phyloP scores from a whole-genome alignment of 2,113 vertebrate species.

The Glaucidium brasilianum region DNA sequence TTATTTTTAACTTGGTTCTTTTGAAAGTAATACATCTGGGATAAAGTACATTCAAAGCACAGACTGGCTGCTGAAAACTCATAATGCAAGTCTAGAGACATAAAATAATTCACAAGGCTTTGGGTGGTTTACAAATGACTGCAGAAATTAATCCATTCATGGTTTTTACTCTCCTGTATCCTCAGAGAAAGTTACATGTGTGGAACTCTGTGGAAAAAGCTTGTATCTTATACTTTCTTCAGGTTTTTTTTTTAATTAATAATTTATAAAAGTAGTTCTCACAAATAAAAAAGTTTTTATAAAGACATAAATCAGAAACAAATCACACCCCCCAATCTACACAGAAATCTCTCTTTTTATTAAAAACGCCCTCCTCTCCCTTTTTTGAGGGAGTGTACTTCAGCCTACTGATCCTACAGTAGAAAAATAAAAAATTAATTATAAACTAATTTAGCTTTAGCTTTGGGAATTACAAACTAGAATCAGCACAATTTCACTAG shows the following conservation, averaged over 20 bases:
- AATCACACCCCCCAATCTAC: background rate
- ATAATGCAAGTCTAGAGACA: background rate
- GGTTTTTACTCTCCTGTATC: background rate
- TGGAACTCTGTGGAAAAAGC: background rate
- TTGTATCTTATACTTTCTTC: background rate
- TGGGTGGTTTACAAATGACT: background rate
- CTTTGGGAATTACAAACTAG: background rate
- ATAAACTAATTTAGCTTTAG: background rate
- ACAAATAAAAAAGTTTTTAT: background rate
- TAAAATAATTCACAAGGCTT: background rate
- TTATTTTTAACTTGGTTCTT: background rate
- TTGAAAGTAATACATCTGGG: background rate
- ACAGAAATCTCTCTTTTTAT: background rate
- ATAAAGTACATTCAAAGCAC: background rate
- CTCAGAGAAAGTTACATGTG: background rate
- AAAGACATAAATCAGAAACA: background rate
- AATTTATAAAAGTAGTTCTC: background rate
- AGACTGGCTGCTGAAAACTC: background rate
- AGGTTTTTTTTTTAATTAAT: background rate
- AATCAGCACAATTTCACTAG: background rate
- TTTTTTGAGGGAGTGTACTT: background rate
- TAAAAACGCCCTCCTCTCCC: background rate
- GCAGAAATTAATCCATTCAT: background rate
- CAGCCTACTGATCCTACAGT: background rate
- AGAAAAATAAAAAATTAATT: background rate